Evolutionary conservation across 2,888 invertebrate species (phyloP).

Genomic region (Lochmaea capreae): DNA sequence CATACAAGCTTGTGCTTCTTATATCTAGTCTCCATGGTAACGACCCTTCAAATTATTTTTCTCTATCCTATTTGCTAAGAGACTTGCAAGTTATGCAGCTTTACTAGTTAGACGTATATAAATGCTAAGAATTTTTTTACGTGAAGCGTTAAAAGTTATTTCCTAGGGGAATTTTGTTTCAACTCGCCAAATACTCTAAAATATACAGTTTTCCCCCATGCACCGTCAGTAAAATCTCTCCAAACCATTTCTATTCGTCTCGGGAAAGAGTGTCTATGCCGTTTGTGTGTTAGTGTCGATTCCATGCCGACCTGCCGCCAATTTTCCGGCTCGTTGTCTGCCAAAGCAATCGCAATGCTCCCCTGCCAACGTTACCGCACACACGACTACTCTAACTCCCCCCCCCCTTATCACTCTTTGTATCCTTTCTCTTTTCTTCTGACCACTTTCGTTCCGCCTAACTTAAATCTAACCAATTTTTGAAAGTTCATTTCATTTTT

Average conservation of each 20-base stretch:
- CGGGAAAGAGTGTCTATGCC: conserved; percentile 9
- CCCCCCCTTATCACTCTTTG: neutral
- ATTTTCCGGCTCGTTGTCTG: conserved; percentile 63
- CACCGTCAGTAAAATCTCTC: conserved; percentile 6
- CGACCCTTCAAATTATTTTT: too few species aligned
- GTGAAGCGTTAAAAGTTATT: neutral
- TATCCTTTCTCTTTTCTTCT: neutral
- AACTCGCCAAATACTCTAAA: conserved; percentile 2
- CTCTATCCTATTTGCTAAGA: neutral
- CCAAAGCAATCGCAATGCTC: conserved; percentile 56
- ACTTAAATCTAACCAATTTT: neutral
- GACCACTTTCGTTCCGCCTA: neutral
- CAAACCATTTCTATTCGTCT: conserved; percentile 2
- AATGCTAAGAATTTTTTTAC: neutral
- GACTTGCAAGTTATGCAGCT: neutral
- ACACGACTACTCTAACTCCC: neutral
- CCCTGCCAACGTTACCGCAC: conserved; percentile 55
- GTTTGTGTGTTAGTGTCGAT: conserved; percentile 12
- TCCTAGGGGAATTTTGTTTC: neutral
- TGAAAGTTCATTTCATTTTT: neutral
- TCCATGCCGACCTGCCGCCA: conserved; percentile 44
- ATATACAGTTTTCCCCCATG: conserved; percentile 1
- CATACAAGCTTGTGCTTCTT: too few species aligned
- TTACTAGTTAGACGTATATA: neutral
- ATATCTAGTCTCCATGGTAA: too few species aligned